Conservation (phyloP, 2,888 invertebrate species). For the Agrotis clavis region DNA sequence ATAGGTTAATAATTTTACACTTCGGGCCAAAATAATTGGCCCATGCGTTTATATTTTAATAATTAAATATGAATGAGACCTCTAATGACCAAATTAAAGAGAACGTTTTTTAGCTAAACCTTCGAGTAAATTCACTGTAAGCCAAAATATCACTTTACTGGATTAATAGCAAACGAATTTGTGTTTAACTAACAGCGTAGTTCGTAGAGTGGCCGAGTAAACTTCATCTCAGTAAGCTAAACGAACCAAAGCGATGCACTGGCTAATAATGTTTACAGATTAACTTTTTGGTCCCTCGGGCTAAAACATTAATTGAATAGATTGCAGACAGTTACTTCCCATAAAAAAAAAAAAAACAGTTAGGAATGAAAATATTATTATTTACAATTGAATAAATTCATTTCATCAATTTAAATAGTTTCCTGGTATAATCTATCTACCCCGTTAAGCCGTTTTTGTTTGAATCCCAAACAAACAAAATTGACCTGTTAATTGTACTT, state of each 20-base stretch:
- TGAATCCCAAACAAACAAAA: constrained; percentile 18
- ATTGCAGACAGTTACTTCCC: constrained; percentile 6
- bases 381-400: no score
- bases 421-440: neutral
- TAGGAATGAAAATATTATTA: no score
- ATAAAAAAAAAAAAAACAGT: neutral
- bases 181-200: constrained; percentile 55
- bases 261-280: constrained; percentile 51
- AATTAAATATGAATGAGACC: no score
- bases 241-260: constrained; percentile 64
- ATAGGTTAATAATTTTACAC: neutral
- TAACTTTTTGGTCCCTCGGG: constrained; percentile 26
- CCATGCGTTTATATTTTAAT: neutral
- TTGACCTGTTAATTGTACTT: constrained; percentile 21
- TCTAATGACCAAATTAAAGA: neutral
- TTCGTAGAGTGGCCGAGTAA: constrained; percentile 55
- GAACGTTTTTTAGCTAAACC: no score
- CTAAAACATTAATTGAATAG: constrained; percentile 22
- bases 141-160: constrained; percentile 39
- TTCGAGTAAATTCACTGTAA: neutral
- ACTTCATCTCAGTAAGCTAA: constrained; percentile 65
- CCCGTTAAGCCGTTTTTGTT: constrained; percentile 17
- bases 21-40: constrained; percentile 5
- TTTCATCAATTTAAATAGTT: neutral
- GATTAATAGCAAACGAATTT: constrained; percentile 54